These are phyloP conservation scores for Lordiphosa fenestrarum DNA, from an alignment of 2,888 invertebrate species.

Conservation along the genomic window DNA sequence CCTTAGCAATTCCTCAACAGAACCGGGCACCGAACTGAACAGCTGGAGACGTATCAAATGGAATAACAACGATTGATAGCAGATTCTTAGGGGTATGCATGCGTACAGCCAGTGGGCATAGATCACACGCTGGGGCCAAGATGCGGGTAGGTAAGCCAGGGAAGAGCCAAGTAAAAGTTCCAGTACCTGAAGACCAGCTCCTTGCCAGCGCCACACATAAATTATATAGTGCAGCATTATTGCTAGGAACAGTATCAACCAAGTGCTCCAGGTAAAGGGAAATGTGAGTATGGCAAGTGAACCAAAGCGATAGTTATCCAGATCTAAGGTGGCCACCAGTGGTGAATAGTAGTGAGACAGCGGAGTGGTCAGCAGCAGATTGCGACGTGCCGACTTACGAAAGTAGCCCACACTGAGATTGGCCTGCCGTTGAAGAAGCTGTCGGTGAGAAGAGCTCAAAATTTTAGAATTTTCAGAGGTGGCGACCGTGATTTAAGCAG, in stretches of 20 bases:
- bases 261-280: conserved; percentile 48
- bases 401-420: conserved; percentile 67
- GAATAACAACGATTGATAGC: conserved; percentile 68
- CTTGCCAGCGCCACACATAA: conserved; percentile 33
- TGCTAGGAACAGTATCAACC: conserved; percentile 36
- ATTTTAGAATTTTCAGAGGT: background rate
- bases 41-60: conserved; percentile 58
- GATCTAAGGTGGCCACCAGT: conserved; percentile 46
- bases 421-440: conserved; percentile 35
- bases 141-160: conserved; percentile 31
- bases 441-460: background rate
- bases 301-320: conserved; percentile 34
- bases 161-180: conserved; percentile 42
- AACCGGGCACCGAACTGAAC: conserved; percentile 24
- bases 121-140: conserved; percentile 48
- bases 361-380: conserved; percentile 44
- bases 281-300: conserved; percentile 42
- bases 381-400: conserved; percentile 38
- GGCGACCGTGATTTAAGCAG: background rate
- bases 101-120: conserved; percentile 53
- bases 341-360: conserved; percentile 55
- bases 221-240: conserved; percentile 35
- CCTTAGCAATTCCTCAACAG: conserved; percentile 42
- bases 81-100: conserved; percentile 51
- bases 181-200: conserved; percentile 34